Evolutionary conservation across 2,888 invertebrate species (phyloP), one percentile per base, ranked within the genome.

Genomic region (Neocrepidodera transversa): DNA sequence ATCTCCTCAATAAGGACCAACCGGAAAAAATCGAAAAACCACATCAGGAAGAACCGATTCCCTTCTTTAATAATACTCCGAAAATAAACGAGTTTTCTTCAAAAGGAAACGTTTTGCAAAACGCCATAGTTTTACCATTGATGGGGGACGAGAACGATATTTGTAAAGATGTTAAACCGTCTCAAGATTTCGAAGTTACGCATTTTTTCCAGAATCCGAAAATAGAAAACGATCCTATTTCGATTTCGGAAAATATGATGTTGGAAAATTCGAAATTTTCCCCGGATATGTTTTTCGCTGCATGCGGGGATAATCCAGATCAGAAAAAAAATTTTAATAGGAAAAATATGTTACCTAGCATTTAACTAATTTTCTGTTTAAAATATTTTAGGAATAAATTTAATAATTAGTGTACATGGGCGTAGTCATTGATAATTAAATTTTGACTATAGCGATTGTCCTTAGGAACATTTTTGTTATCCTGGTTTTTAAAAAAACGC

Each of bases 271-370:
- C 18, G 17, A 72, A 73, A 54, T 74, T 74, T 60, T 71, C 73
- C 5, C 74, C 74, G 0, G 74, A 74, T 54, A 74, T 73, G 51
- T 74, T 74, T 60, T 74, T 74, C 48, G 68, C 73, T 3, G 73
- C 72, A 18, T 42, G 51, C 7, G 58, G 59, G 36, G 54, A 47
- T 0, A 53, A 17, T 35, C 2, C 4, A 1, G 40, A 48, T 17
- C 42, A 51, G 23, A 63, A 63, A 18, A 32, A 43, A 52, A 14
- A 23, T 20, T 14, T 47, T 10, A 14, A n/a, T 48, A 2, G 2
- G 6, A 28, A 28, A 6, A 13, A 13, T 32, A 11, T 32, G 11
- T 8, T 32, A 10, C 32, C 13, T 13, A 32, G n/a, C n/a, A n/a
- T n/a, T n/a, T n/a, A n/a, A n/a, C n/a, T n/a, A n/a, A n/a, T n/a